Base-by-base conservation (phyloP, 2,113 vertebrate species). In the Lepus timidus region DNA sequence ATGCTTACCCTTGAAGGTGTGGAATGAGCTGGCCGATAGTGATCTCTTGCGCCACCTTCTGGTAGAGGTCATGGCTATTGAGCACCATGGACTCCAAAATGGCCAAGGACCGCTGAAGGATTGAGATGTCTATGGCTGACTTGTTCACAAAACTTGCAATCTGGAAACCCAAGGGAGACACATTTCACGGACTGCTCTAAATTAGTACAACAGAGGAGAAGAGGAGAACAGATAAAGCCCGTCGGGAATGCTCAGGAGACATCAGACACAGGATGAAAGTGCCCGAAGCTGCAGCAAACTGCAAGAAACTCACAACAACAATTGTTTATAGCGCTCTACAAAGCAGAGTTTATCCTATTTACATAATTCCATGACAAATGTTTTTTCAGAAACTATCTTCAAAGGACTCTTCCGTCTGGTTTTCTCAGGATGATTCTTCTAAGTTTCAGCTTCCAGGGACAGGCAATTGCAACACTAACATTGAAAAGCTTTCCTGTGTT, bases 71-170 rank as follows among this genome's bases (percentile, higher is more conserved):
- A 9, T 99, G 99, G 95, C 99, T 99, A 82, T 99, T 99, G 94
- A 99, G 99, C 96, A 99, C 99, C 99, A 99, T 99, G 0, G 99
- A 99, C 96, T 99, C 99, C 97, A 99, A 97, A 96, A 99, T 99
- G 83, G 99, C 99, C 93, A 99, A 97, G 0, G 99, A 99, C 6
- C 99, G 98, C 97, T 99, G 99, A 95, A 99, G 97, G 91, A 99
- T 99, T 0, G 99, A 99, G 36, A 99, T 98, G 97, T 99, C 99
- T 20, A 99, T 99, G 71, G 99, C 99, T 0, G 99, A 98, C 97
- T 99, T 99, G 98, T 99, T 99, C 97, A 99, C 99, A 3, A 99
- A 99, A 96, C 99, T 98, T 79, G 99, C 99, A 89, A 99, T 99
- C 99, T 99, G 97, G 75, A 98, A 98, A 97, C 7, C 58, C 67